Conservation (phyloP, 2,113 vertebrate genomes). For the Eurypyga helias region DNA sequence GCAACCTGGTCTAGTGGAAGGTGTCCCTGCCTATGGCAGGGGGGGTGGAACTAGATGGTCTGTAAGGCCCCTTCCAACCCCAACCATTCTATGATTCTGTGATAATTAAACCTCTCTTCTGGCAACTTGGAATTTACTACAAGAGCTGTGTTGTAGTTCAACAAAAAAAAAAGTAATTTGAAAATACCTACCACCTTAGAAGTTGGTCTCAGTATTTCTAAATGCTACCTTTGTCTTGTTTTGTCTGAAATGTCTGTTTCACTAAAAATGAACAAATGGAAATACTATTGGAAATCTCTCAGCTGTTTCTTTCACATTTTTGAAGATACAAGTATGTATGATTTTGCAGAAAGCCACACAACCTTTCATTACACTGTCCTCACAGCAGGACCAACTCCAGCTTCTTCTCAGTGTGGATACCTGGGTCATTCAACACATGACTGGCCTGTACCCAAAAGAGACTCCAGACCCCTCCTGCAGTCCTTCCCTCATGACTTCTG, state of each 20-base stretch:
- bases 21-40: no score
- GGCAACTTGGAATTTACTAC: background rate
- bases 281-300: background rate
- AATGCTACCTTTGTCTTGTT: background rate
- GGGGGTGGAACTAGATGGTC: no score
- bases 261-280: background rate
- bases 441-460: background rate
- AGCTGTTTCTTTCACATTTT: background rate
- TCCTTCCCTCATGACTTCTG: accelerated
- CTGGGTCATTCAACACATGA: accelerated
- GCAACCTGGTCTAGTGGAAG: no score
- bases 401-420: background rate
- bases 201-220: background rate
- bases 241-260: background rate
- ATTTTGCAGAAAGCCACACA: background rate
- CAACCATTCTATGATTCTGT: no score
- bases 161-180: background rate
- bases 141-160: background rate
- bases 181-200: background rate
- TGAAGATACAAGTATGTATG: background rate
- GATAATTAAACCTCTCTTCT: background rate
- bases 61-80: no score
- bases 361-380: background rate
- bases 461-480: background rate
- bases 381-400: background rate